Evolutionary conservation across 2,113 vertebrate species (phyloP).

Genomic region (Toxotes chatareus): DNA sequence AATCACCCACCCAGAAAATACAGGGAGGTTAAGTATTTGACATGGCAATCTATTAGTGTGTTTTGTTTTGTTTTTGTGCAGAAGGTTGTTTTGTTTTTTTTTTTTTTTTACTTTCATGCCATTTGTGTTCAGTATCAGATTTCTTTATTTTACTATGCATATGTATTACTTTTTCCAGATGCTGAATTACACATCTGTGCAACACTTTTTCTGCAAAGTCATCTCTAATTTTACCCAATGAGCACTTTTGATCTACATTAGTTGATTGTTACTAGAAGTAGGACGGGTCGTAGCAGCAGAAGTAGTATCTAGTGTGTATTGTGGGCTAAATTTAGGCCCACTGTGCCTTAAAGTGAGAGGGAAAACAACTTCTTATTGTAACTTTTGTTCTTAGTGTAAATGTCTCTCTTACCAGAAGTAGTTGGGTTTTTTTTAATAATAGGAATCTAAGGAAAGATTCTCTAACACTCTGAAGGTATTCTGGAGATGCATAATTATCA

Average conservation of each 20-base stretch:
- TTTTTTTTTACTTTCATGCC: not conserved
- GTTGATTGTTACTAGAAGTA: conserved; percentile 2
- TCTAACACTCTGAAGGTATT: not conserved
- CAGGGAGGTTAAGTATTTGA: not conserved
- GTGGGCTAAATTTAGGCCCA: not conserved
- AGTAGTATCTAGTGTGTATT: not conserved
- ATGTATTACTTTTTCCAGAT: not conserved
- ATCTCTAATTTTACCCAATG: not conserved
- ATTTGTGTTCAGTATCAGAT: not conserved
- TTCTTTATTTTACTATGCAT: not conserved
- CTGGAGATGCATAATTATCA: not conserved
- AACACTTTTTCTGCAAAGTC: not conserved
- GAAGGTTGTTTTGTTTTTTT: not conserved
- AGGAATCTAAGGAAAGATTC: not conserved
- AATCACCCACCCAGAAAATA: not conserved
- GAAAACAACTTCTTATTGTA: not conserved
- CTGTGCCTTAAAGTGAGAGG: not conserved
- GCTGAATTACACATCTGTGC: not conserved
- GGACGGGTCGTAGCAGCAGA: not conserved
- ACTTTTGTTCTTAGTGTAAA: not conserved
- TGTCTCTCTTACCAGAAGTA: not conserved
- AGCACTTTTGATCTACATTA: not conserved
- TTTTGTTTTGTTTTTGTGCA: not conserved
- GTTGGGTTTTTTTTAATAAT: not conserved
- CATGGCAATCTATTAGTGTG: not conserved